Evolutionary conservation across 2,888 invertebrate genomes (phyloP), one percentile per base, ranked within the genome.

Genomic region (Andrena hattorfiana): DNA sequence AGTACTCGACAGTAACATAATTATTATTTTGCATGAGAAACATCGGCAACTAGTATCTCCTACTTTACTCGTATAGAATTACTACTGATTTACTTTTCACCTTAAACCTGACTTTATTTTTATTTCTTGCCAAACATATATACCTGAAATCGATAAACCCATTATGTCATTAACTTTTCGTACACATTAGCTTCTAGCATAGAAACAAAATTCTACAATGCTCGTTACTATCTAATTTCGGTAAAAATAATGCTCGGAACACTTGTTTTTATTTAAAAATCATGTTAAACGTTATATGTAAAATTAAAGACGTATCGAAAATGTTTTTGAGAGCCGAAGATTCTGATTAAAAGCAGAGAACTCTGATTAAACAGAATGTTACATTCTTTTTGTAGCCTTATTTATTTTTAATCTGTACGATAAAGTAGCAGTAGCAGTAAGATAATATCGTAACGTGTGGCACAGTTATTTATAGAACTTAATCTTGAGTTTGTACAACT

Each of bases 71-170:
- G 42, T 75, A 20, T 77, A 54, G 10, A 35, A 51, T 32, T 64
- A 64, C 81, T 69, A 79, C 49, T 35, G 67, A 85, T 68, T 70
- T 23, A 70, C 49, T 88, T 87, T 90, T 92, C 90, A 90, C 90
- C 91, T 91, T 87, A 74, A 74, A 72, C 81, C 69, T 78, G 75
- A 80, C 71, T 86, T 89, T 91, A 89, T 84, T 90, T 82, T 85
- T 86, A 89, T 75, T 85, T 91, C 91, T 89, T 86, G 90, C 82
- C 78, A 89, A 90, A 85, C 89, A 90, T 78, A 85, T 86, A 89
- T 88, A 92, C 92, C 92, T 92, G 91, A 85, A 92, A 92, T 90
- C 87, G 48, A 89, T 70, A 85, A 90, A 87, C 89, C 73, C 63
- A 70, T 71, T 70, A 68, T 67, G 78, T 88, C 70, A 87, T 75